Evolutionary conservation across 2,888 invertebrate species (phyloP), one percentile per base, ranked within the genome.

Genomic region (Dolichopus griseipennis): DNA sequence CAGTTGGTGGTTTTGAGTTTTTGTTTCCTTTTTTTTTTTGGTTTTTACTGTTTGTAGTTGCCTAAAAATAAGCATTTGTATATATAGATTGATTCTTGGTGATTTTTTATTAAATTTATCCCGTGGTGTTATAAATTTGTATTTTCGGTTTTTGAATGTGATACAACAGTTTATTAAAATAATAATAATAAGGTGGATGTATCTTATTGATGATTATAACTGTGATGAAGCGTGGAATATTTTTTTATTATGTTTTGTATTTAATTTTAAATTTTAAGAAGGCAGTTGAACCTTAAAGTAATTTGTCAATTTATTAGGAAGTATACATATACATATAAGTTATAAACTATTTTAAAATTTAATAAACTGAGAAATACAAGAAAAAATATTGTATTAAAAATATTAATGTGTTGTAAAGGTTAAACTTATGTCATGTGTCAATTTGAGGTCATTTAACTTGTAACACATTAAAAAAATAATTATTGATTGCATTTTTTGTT

Each of bases 91-190:
- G n/a, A 52, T 52, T 52, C 52, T 2, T 52, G n/a, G 52, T 52
- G 52, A 52, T 52, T 52, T 52, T 52, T 52, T 52, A 52, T 52
- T 52, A n/a, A 27, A 52, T 52, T 52, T 18, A 52, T 18, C 52
- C 52, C 18, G 52, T 52, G 52, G 52, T 18, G 52, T 52, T 52
- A 52, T 52, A 52, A 52, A 52, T 52, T 52, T 52, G 52, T 52
- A n/a, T 52, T 52, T 52, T 37, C 12, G 37, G 8, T 37, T 37
- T 37, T 37, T 37, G 37, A 37, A 10, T 8, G 8, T 1, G 8
- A 12, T 10, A 37, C 10, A 37, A 37, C 6, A 37, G 12, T 2
- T 37, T 37, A 52, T 52, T 9, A 52, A 18, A 52, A 18, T 15
- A 2, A 18, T 15, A 15, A 18, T 15, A 52, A 18, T 52, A 18